These are phyloP conservation scores for Ciconia boyciana DNA, from an alignment of 2,113 vertebrate species.

Conservation along the genomic window DNA sequence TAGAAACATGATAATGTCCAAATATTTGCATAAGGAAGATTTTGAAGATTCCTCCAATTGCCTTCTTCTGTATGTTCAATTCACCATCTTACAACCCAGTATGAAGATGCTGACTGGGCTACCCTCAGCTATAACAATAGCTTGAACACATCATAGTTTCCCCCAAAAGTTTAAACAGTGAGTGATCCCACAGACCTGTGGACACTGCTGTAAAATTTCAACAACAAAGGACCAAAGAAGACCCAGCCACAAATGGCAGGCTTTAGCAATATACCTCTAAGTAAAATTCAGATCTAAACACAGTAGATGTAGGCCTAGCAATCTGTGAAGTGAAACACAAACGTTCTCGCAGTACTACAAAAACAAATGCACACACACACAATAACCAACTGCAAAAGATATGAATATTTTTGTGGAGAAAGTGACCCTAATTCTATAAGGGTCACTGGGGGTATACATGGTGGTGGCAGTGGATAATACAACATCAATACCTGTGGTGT, in stretches of 20 bases:
- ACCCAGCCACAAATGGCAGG: background rate
- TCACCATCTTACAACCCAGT: background rate
- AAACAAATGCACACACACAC: background rate
- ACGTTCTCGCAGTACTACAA: background rate
- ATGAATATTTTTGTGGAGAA: background rate
- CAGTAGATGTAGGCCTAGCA: background rate
- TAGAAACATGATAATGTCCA: background rate
- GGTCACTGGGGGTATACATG: fast-evolving
- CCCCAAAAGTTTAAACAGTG: background rate
- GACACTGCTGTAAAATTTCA: background rate
- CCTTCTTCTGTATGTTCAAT: background rate
- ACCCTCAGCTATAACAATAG: background rate
- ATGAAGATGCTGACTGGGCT: background rate
- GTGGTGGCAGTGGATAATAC: background rate
- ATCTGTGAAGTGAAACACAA: background rate
- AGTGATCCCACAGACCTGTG: background rate
- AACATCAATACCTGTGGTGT: background rate
- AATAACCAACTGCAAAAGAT: background rate
- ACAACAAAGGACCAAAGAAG: background rate
- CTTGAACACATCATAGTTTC: background rate
- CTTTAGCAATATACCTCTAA: background rate
- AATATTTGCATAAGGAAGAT: background rate
- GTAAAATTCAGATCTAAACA: background rate
- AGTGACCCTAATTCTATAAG: background rate
- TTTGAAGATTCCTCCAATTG: background rate